Evolutionary conservation across 2,888 invertebrate species (phyloP).

Genomic region (Caenorhabditis auriculariae): DNA sequence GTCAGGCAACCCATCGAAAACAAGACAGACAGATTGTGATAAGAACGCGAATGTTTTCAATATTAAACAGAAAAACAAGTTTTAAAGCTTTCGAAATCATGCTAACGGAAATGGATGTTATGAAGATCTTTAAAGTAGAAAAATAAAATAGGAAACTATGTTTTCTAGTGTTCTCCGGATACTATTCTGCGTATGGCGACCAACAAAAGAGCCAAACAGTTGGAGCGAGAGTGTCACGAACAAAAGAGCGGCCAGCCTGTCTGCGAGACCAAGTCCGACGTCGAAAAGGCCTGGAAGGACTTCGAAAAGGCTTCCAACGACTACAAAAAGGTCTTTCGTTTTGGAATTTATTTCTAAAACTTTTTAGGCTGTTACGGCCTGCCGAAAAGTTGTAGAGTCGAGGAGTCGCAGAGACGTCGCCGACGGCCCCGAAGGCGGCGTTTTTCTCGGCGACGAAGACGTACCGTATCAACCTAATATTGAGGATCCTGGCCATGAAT

Average conservation of each 20-base stretch:
- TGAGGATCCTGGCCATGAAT: background rate
- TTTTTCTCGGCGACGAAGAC: too few relatives aligned
- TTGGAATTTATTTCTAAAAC: too few relatives aligned
- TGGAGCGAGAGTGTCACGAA: slow-evolving; percentile 41
- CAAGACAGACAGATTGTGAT: too few relatives aligned
- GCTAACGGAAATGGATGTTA: too few relatives aligned
- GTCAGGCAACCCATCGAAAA: too few relatives aligned
- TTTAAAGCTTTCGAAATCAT: too few relatives aligned
- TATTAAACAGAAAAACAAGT: too few relatives aligned
- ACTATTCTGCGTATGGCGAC: slow-evolving; percentile 45
- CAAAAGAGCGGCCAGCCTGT: slow-evolving; percentile 11
- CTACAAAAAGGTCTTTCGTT: slow-evolving; percentile 38
- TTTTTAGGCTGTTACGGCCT: too few relatives aligned
- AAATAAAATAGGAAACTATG: background rate
- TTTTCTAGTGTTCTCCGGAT: slow-evolving; percentile 36
- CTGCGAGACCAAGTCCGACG: slow-evolving; percentile 28
- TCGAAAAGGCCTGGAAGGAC: slow-evolving; percentile 40
- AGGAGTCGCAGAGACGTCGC: slow-evolving; percentile 28
- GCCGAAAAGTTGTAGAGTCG: slow-evolving; percentile 22
- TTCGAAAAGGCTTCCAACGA: slow-evolving; percentile 33
- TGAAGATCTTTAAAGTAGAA: too few relatives aligned
- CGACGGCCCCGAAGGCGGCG: background rate
- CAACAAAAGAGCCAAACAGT: slow-evolving; percentile 39
- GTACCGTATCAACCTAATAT: background rate
- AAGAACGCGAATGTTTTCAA: too few relatives aligned